Evolutionary conservation across 2,797 vertebrate species (phyloP), one percentile per base, ranked within the genome.

Genomic region (Trematocara caparti): DNA sequence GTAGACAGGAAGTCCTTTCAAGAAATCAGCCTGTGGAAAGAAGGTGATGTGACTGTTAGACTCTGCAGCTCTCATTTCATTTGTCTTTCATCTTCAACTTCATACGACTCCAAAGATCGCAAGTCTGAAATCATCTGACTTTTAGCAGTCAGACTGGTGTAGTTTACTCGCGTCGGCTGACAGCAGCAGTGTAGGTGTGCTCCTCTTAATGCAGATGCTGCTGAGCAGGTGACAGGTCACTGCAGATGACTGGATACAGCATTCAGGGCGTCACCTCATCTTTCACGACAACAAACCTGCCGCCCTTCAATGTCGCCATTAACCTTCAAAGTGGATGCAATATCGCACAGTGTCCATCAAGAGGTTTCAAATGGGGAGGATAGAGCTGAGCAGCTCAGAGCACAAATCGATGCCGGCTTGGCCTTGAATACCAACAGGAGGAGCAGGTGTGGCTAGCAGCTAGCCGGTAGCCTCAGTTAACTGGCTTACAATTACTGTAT

Each of bases 1-100:
- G 96, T 99, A 99, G 82, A 99, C 99, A 0, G 99, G 99, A 75
- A 99, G 95, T 80, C 98, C 99, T 95, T 99, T 99, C 93, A 99
- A 93, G 95, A 99, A 99, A 94, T 99, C 99, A 30, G 99, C 98
- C 99, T 99, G 75, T 8, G 92, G 90, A 76, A 48, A 86, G 14
- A 79, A 24, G 15, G 36, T 36, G 38, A 80, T 5, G 30, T 48
- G n/a, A 73, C 55, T 3, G 62, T 62, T 76, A 64, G 3, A 49
- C 3, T 14, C 6, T 9, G 4, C 4, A 51, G n/a, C 8, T 47
- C 7, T 72, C 13, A 7, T 48, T 59, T 45, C 8, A 30, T 2
- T 74, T 76, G 19, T 27, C 32, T n/a, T 55, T 34, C 15, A 48
- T 59, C 27, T n/a, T 19, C 3, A 1, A 59, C 32, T 21, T 21